Evolutionary conservation across 2,888 invertebrate genomes (phyloP).

Genomic region (Augochlorella aurata): DNA sequence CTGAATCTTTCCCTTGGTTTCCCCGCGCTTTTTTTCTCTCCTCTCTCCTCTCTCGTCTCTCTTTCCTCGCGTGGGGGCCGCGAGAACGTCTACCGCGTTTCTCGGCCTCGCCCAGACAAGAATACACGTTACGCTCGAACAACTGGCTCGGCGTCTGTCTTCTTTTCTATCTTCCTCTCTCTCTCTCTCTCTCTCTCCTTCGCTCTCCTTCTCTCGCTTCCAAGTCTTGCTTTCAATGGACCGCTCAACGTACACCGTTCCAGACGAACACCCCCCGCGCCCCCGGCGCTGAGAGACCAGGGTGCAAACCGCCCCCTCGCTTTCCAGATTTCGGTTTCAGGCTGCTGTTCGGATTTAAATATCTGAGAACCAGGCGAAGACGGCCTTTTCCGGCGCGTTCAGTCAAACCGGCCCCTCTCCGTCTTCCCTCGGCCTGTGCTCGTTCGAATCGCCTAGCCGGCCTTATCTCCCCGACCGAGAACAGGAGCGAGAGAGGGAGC

Average conservation of each 20-base stretch:
- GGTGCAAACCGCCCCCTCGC: slow-evolving; percentile 23
- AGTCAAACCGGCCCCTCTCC: slow-evolving; percentile 52
- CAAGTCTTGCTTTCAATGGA: slow-evolving; percentile 36
- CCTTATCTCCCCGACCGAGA: background rate
- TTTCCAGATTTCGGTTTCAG: slow-evolving; percentile 60
- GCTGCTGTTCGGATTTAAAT: slow-evolving; percentile 71
- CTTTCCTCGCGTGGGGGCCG: slow-evolving; percentile 32
- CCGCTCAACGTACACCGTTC: slow-evolving; percentile 40
- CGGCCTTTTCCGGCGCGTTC: slow-evolving; percentile 51
- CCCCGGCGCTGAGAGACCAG: background rate
- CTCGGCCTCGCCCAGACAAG: slow-evolving; percentile 68
- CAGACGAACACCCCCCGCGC: slow-evolving; percentile 37
- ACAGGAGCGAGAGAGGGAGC: too few relatives aligned
- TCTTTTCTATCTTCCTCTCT: slow-evolving; percentile 4
- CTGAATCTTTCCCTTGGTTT: slow-evolving; percentile 42
- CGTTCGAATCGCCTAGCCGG: background rate
- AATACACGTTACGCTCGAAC: slow-evolving; percentile 77
- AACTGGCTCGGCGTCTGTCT: slow-evolving; percentile 57
- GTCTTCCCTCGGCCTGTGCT: background rate
- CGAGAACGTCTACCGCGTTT: slow-evolving; percentile 61
- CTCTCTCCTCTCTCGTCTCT: slow-evolving; percentile 9
- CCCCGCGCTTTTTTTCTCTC: slow-evolving; percentile 4
- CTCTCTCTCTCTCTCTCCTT: slow-evolving; percentile 10
- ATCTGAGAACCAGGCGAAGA: slow-evolving; percentile 62
- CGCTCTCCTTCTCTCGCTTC: slow-evolving; percentile 17